Conservation (phyloP, 2,113 vertebrate genomes). For the Myotis brandtii region DNA sequence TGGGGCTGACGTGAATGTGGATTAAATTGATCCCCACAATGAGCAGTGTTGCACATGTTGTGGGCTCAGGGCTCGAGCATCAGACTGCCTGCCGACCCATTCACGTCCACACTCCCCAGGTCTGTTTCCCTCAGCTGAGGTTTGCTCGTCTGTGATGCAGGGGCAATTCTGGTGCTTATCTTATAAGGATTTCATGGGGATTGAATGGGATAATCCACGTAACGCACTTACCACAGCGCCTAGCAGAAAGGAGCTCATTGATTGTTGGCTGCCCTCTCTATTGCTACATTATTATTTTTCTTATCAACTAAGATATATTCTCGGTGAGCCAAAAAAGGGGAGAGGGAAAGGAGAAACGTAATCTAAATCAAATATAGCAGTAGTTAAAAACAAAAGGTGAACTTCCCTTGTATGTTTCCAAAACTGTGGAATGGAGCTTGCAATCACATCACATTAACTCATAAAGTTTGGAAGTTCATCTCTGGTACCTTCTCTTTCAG, state of each 20-base stretch:
- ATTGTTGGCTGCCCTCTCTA: background rate
- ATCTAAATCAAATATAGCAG: background rate
- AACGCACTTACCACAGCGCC: background rate
- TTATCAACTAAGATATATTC: background rate
- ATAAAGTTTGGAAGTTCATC: background rate
- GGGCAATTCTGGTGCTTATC: background rate
- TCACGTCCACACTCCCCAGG: background rate
- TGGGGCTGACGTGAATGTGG: no score
- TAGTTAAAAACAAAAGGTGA: background rate
- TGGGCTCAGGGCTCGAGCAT: background rate
- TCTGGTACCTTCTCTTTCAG: background rate
- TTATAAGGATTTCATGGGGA: background rate
- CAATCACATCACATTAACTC: background rate
- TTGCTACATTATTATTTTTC: background rate
- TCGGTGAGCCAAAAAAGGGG: background rate
- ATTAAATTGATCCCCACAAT: fast-evolving
- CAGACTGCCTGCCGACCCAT: background rate
- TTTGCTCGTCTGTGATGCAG: background rate
- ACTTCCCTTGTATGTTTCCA: background rate
- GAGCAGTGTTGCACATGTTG: fast-evolving
- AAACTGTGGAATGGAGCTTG: background rate
- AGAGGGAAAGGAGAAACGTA: background rate
- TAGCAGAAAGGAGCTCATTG: background rate
- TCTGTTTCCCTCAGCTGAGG: background rate
- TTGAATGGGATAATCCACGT: background rate